Percentiles rank a stretch among this genome's conserved stretches.
phyloP scores from a whole-genome alignment of 2,888 invertebrate species.

The Ptilodon capucinus region DNA sequence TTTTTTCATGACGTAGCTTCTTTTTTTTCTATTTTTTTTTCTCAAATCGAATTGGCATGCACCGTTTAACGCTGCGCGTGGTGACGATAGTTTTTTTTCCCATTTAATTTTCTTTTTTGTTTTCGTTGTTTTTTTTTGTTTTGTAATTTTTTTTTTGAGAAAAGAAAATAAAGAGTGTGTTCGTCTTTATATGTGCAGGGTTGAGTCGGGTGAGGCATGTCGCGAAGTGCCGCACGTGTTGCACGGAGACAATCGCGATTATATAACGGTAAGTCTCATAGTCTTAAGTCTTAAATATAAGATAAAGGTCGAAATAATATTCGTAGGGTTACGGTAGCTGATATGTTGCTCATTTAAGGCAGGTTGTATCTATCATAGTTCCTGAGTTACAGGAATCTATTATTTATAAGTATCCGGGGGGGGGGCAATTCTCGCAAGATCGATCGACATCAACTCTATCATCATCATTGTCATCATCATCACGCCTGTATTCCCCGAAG shows the following conservation, averaged over 20 bases:
- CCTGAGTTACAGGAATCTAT: too few relatives aligned
- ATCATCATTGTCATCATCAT: too few relatives aligned
- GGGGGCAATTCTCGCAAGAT: too few relatives aligned
- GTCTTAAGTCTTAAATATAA: not conserved
- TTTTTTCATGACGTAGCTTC: conserved; percentile 69
- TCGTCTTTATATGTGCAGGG: conserved; percentile 82
- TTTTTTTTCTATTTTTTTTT: too few relatives aligned
- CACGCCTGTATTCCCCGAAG: too few relatives aligned
- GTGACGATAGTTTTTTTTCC: conserved; percentile 35
- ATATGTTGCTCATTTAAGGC: too few relatives aligned
- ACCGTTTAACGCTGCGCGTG: conserved; percentile 69
- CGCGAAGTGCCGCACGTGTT: conserved; percentile 23
- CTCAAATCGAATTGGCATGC: conserved; percentile 78
- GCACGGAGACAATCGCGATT: not conserved
- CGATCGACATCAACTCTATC: too few relatives aligned
- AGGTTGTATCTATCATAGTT: too few relatives aligned
- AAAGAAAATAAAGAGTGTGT: conserved; percentile 76
- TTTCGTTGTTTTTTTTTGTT: conserved; percentile 24
- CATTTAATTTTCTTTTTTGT: too few relatives aligned
- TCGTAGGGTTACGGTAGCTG: too few relatives aligned
- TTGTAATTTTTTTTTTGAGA: conserved; percentile 19
- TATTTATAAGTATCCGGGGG: too few relatives aligned
- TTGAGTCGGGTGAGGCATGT: conserved; percentile 50
- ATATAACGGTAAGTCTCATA: not conserved
- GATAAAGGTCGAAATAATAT: too few relatives aligned